Conservation (phyloP, 2,888 invertebrate species). For the Polylopha cassiicola region DNA sequence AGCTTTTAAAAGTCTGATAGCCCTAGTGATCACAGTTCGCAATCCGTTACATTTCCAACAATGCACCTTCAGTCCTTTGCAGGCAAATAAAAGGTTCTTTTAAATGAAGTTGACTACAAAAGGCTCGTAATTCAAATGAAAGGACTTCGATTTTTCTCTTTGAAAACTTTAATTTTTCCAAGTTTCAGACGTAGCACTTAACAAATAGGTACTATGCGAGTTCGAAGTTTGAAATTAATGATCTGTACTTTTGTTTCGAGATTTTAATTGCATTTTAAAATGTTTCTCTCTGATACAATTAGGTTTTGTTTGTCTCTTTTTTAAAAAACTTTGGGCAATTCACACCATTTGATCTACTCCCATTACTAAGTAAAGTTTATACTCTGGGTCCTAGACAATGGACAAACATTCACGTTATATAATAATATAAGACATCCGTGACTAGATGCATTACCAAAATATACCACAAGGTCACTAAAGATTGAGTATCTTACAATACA, state of each 20-base stretch:
- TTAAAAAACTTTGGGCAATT: too few relatives aligned
- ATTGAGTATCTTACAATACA: too few relatives aligned
- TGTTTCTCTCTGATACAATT: too few relatives aligned
- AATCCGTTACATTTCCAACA: constrained; percentile 76
- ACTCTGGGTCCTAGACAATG: too few relatives aligned
- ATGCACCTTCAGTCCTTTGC: constrained; percentile 71
- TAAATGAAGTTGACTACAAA: constrained; percentile 76
- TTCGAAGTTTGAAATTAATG: constrained; percentile 35
- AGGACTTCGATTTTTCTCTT: constrained; percentile 67
- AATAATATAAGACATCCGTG: too few relatives aligned
- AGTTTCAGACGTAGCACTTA: constrained; percentile 58
- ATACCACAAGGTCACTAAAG: too few relatives aligned
- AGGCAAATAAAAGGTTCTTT: constrained; percentile 65
- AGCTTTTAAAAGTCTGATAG: constrained; percentile 24
- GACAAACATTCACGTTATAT: too few relatives aligned
- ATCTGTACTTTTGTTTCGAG: constrained; percentile 22
- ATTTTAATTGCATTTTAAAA: constrained; percentile 1
- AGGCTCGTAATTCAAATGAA: constrained; percentile 73
- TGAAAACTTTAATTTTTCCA: constrained; percentile 69
- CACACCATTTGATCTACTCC: too few relatives aligned
- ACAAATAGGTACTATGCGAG: constrained; percentile 51
- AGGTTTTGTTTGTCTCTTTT: too few relatives aligned
- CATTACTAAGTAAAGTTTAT: too few relatives aligned
- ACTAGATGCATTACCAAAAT: too few relatives aligned
- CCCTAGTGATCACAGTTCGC: constrained; percentile 69